phyloP scores from a whole-genome alignment of 2,888 invertebrate genomes.

The Steinernema scapterisci region DNA sequence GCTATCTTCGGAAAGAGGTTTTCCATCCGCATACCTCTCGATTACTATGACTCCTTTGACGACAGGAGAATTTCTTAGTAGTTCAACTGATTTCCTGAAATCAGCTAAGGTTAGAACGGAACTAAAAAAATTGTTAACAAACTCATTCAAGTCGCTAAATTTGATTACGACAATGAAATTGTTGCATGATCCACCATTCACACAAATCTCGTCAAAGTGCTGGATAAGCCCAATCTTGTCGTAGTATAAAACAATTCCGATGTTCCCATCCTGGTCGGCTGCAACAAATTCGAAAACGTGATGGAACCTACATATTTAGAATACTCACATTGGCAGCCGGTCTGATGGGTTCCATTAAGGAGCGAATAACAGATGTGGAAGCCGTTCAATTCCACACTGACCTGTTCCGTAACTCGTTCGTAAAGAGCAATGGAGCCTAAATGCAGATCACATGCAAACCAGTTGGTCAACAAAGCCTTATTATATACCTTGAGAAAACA shows the following conservation, averaged over 20 bases:
- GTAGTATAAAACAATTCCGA: slow-evolving; percentile 50
- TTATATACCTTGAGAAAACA: too few species aligned
- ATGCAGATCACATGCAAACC: too few species aligned
- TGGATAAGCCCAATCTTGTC: slow-evolving; percentile 41
- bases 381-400: not conserved
- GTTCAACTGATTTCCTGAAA: slow-evolving; percentile 39
- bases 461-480: too few species aligned
- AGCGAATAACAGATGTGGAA: slow-evolving; percentile 79
- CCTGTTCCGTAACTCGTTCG: slow-evolving; percentile 14
- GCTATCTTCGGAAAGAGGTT: slow-evolving; percentile 53
- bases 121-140: not conserved
- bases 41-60: slow-evolving; percentile 37
- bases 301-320: too few species aligned
- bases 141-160: not conserved
- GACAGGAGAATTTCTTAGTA: slow-evolving; percentile 31
- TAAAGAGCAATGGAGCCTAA: not conserved
- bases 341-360: slow-evolving; percentile 90
- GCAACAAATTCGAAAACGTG: slow-evolving; percentile 39
- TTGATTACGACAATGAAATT: slow-evolving; percentile 16
- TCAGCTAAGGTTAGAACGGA: not conserved
- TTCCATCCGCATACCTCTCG: slow-evolving; percentile 17
- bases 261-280: slow-evolving; percentile 49
- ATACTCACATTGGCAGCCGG: slow-evolving; percentile 88
- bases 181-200: not conserved
- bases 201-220: not conserved